Conservation (phyloP, 2,113 vertebrate species). For the Dasyornis broadbenti region DNA sequence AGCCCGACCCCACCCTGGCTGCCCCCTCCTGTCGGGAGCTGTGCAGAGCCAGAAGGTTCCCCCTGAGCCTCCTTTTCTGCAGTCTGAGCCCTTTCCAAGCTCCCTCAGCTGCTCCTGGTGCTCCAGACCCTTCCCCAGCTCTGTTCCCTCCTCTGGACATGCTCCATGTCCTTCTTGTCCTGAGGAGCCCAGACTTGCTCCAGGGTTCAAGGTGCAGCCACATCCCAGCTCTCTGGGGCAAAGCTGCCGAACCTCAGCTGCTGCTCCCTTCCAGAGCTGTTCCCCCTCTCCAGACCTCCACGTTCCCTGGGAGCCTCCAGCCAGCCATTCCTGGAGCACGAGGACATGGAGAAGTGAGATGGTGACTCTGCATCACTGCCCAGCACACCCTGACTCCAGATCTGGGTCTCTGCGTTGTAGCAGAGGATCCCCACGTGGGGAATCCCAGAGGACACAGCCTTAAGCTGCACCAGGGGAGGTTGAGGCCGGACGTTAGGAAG, state of each 20-base stretch:
- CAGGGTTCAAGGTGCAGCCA: background rate
- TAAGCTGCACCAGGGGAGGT: background rate
- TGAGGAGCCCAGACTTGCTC: background rate
- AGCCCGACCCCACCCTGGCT: rapidly evolving
- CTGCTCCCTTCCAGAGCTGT: background rate
- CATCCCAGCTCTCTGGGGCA: background rate
- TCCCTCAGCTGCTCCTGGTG: rapidly evolving
- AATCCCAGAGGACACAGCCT: background rate
- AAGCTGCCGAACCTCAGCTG: background rate
- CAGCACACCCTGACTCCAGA: background rate
- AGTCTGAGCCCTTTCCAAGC: background rate
- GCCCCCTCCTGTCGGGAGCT: background rate
- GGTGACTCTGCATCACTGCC: background rate
- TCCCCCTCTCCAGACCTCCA: background rate
- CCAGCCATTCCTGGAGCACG: background rate
- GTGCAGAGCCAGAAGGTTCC: background rate
- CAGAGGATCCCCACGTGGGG: background rate
- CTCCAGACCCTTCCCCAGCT: background rate
- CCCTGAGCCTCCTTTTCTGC: background rate
- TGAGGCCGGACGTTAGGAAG: background rate
- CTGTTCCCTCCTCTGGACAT: rapidly evolving
- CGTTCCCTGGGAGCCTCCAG: background rate
- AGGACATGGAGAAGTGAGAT: background rate
- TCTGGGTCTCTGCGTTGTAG: background rate
- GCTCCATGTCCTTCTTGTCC: background rate